Conservation (phyloP, 2,888 invertebrate species). For the Leucania comma region DNA sequence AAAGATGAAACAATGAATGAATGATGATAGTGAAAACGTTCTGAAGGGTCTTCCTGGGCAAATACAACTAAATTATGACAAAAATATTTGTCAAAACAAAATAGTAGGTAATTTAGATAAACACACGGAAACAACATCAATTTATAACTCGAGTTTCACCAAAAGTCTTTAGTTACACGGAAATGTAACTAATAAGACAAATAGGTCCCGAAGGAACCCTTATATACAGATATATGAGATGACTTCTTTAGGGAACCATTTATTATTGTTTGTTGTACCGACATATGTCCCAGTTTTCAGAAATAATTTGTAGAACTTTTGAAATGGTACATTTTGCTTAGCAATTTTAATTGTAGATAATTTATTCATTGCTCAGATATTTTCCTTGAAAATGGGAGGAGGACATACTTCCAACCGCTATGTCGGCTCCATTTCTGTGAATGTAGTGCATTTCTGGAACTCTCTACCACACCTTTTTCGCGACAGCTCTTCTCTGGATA, state of each 20-base stretch:
- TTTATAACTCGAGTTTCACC: not conserved
- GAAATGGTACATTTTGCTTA: not conserved
- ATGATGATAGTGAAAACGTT: too few species aligned
- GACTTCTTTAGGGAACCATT: not conserved
- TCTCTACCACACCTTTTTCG: too few species aligned
- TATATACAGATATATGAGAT: constrained; percentile 16
- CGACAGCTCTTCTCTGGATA: too few species aligned
- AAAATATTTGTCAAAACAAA: not conserved
- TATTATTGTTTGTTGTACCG: not conserved
- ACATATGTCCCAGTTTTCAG: constrained; percentile 2
- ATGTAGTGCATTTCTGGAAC: too few species aligned
- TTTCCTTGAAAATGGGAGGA: too few species aligned
- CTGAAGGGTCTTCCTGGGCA: not conserved
- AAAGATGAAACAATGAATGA: too few species aligned
- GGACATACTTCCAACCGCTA: too few species aligned
- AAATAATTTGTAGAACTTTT: not conserved
- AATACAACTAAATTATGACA: not conserved
- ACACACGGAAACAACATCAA: not conserved
- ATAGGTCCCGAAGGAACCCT: not conserved
- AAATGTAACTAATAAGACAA: constrained; percentile 24
- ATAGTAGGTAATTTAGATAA: too few species aligned
- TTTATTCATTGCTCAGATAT: too few species aligned
- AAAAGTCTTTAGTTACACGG: not conserved
- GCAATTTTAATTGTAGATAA: not conserved
- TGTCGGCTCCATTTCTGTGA: too few species aligned